Conservation (phyloP, 2,888 invertebrate genomes). For the Cheilosia impressa region DNA sequence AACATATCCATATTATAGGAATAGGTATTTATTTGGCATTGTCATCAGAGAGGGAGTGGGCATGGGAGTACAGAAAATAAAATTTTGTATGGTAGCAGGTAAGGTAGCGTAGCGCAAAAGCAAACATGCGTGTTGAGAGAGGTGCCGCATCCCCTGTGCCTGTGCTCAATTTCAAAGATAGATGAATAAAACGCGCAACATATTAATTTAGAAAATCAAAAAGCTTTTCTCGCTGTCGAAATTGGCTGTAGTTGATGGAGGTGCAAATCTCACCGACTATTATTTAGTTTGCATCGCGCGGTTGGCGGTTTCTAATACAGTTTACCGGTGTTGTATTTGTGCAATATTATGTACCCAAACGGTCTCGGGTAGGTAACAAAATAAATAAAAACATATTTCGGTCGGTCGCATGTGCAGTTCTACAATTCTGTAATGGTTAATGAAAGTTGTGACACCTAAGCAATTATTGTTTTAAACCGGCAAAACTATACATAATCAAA, state of each 20-base stretch:
- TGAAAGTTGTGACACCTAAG: neutral
- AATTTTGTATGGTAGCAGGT: neutral
- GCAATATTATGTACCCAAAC: neutral
- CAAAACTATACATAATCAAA: neutral
- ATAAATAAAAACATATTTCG: slow-evolving; percentile 26
- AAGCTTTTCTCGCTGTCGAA: slow-evolving; percentile 57
- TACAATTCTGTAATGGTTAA: slow-evolving; percentile 1
- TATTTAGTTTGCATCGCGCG: slow-evolving; percentile 51
- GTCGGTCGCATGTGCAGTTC: neutral
- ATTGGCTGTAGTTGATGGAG: slow-evolving; percentile 19
- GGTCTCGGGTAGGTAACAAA: slow-evolving; percentile 22
- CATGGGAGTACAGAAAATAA: no score
- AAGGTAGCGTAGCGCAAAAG: neutral
- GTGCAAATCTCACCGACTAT: slow-evolving; percentile 46
- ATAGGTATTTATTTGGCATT: no score
- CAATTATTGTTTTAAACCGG: neutral
- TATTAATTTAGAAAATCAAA: slow-evolving; percentile 49
- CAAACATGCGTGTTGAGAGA: slow-evolving; percentile 56
- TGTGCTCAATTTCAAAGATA: slow-evolving; percentile 15
- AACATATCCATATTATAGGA: no score
- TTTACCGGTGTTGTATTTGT: neutral
- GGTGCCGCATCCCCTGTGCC: slow-evolving; percentile 10
- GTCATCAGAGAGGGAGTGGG: no score
- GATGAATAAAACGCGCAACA: slow-evolving; percentile 52
- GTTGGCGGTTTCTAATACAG: slow-evolving; percentile 34